A percentile compares a stretch with the other conserved stretches of the same genome.
phyloP scores from a whole-genome alignment of 2,888 invertebrate genomes.

The Eugnorisma glareosa region DNA sequence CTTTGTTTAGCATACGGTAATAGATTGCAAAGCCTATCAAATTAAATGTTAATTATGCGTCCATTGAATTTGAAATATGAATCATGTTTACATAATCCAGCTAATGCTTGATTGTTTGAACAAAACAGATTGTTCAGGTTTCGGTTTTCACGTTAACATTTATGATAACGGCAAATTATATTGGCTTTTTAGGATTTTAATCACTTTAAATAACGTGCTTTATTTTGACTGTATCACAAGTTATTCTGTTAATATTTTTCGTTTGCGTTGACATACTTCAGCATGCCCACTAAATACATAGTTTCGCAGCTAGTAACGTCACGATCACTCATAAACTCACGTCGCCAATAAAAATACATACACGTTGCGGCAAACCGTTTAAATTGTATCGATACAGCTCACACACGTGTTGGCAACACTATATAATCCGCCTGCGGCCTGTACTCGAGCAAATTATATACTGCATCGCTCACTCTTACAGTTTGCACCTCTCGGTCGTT shows the following conservation, averaged over 20 bases:
- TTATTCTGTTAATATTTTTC: not conserved
- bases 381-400: conserved; percentile 67
- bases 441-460: conserved; percentile 81
- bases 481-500: conserved; percentile 86
- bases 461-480: conserved; percentile 81
- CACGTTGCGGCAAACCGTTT: conserved; percentile 55
- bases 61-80: conserved; percentile 56
- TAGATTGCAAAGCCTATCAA: conserved; percentile 52
- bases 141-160: conserved; percentile 19
- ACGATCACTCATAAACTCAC: conserved; percentile 44
- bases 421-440: conserved; percentile 77
- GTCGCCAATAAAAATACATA: conserved; percentile 58
- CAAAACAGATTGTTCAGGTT: conserved; percentile 44
- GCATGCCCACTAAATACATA: conserved; percentile 26
- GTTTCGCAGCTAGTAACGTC: conserved; percentile 30
- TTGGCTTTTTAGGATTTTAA: not conserved
- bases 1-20: conserved; percentile 46
- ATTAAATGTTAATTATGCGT: conserved; percentile 55
- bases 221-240: not conserved
- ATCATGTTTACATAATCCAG: conserved; percentile 53
- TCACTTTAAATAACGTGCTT: not conserved
- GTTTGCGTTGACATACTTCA: conserved; percentile 13
- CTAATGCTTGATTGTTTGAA: conserved; percentile 51
- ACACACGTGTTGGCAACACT: conserved; percentile 70
- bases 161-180: conserved; percentile 33